Evolutionary conservation across 37 sponge, comb jelly and placozoan species (phyloP).

Genomic region (Hexactinellida sp.): DNA sequence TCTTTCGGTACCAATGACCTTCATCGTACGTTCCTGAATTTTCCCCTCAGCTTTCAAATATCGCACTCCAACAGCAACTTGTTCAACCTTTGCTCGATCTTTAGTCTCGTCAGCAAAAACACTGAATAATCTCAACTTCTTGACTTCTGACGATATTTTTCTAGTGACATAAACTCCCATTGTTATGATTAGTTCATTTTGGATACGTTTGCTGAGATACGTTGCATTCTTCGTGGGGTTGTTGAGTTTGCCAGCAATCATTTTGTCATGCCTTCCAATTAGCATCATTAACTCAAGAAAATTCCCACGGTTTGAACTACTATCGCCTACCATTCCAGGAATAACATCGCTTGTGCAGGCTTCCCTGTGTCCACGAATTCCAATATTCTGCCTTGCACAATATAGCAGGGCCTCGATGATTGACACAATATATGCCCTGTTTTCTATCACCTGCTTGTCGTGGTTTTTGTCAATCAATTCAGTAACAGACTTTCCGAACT

Average conservation of each 20-base stretch:
- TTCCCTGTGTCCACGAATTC: not conserved
- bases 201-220: not conserved
- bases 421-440: not conserved
- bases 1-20: slow-evolving; percentile 5
- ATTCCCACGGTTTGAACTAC: not conserved
- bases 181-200: slow-evolving; percentile 15
- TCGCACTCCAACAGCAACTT: slow-evolving; percentile 1
- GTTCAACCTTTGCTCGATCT: slow-evolving; percentile 13
- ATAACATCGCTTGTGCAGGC: not conserved
- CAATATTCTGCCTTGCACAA: not conserved
- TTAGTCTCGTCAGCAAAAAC: not conserved
- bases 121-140: not conserved
- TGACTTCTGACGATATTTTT: not conserved
- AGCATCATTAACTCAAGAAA: not conserved
- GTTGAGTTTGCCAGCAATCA: not conserved
- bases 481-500: not conserved
- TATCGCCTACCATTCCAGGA: not conserved
- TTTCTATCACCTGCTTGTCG: not conserved
- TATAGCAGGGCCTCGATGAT: not conserved
- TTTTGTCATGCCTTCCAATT: not conserved
- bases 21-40: slow-evolving; percentile 8
- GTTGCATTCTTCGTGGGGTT: not conserved
- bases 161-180: not conserved
- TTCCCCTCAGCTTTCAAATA: slow-evolving; percentile 15
- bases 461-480: not conserved